Conservation (phyloP, 2,888 invertebrate species). For the Ophion obscuratus region DNA sequence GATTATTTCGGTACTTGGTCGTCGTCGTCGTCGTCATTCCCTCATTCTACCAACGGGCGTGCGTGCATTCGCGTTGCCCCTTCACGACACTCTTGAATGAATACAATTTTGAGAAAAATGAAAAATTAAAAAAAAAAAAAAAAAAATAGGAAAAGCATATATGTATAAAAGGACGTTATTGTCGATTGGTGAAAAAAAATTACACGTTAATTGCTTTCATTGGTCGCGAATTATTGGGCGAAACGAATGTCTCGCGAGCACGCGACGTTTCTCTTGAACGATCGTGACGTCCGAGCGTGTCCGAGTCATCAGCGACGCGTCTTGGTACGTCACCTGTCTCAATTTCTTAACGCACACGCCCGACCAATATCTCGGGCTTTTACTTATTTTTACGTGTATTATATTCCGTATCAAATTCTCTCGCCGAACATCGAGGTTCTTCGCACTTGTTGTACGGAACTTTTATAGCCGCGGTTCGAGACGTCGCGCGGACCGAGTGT, state of each 20-base stretch:
- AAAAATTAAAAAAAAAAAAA: background rate
- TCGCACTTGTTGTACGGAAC: slow-evolving; percentile 28
- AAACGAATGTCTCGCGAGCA: background rate
- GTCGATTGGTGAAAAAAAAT: background rate
- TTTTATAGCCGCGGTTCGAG: slow-evolving; percentile 17
- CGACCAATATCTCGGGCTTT: background rate
- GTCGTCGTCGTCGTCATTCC: slow-evolving; percentile 43
- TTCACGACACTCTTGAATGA: slow-evolving; percentile 21
- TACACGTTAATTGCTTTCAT: background rate
- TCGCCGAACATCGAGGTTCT: slow-evolving; percentile 47
- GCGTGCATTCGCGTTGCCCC: slow-evolving; percentile 9
- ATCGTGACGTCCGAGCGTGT: slow-evolving; percentile 8
- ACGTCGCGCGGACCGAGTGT: slow-evolving; percentile 28
- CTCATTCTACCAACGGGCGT: slow-evolving; percentile 42
- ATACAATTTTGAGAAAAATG: slow-evolving; percentile 11
- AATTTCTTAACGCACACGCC: slow-evolving; percentile 6
- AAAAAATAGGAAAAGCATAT: background rate
- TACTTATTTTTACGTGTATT: slow-evolving; percentile 1
- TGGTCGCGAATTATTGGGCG: background rate
- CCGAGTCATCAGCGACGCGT: background rate
- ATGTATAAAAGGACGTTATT: background rate
- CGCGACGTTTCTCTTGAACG: background rate
- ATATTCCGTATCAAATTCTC: slow-evolving; percentile 2
- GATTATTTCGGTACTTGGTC: slow-evolving; percentile 63
- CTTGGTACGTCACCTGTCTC: slow-evolving; percentile 9